Evolutionary conservation across 2,797 vertebrate species (phyloP).

Genomic region (Astyanax mexicanus): DNA sequence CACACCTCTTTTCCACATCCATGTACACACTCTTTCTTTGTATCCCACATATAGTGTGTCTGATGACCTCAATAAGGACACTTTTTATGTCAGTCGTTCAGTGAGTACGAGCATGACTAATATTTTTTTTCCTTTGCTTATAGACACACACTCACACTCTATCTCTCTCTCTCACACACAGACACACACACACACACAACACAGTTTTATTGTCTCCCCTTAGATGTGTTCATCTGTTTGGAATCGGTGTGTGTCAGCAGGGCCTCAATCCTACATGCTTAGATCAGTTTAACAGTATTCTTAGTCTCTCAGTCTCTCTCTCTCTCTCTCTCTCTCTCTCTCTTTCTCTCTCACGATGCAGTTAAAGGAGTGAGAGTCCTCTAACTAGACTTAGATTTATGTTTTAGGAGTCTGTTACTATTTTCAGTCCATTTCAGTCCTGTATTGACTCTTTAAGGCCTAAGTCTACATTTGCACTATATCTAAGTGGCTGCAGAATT

Average conservation of each 20-base stretch:
- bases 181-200: constrained; percentile 3
- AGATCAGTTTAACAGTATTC: constrained; percentile 42
- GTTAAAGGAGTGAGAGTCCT: no score
- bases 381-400: no score
- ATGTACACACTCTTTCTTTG: constrained; percentile 36
- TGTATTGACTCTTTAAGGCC: no score
- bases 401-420: no score
- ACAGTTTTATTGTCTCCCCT: constrained; percentile 31
- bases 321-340: constrained; percentile 64
- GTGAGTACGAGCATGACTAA: constrained; percentile 55
- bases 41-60: constrained; percentile 34
- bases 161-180: no score
- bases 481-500: no score
- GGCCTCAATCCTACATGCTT: constrained; percentile 27
- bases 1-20: no score
- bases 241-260: constrained; percentile 18
- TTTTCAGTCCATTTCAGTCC: no score
- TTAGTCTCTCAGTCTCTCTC: constrained; percentile 69
- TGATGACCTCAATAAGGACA: constrained; percentile 56
- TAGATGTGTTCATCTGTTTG: constrained; percentile 47
- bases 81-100: constrained; percentile 51
- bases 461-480: no score
- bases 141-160: no score
- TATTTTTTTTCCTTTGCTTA: constrained; percentile 29
- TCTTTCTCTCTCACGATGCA: constrained; percentile 69